phyloP scores from a whole-genome alignment of 2,888 invertebrate genomes.

The Drosophila trichaetosa region DNA sequence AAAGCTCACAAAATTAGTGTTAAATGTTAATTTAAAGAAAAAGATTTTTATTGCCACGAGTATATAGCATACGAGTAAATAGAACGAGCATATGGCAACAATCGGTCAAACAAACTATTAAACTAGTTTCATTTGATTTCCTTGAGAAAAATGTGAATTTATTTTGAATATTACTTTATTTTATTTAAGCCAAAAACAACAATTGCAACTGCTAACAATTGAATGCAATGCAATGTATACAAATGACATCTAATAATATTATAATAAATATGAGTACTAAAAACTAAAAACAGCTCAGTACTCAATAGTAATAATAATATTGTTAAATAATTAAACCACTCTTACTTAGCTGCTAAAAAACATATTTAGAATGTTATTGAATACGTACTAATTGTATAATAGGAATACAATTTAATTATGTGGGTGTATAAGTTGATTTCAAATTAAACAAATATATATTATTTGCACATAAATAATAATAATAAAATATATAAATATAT shows the following conservation, averaged over 20 bases:
- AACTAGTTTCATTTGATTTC: background rate
- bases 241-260: conserved; percentile 1
- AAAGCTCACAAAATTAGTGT: too few relatives aligned
- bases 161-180: conserved; percentile 1
- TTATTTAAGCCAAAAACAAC: conserved; percentile 10
- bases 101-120: background rate
- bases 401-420: background rate
- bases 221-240: background rate
- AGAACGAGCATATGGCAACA: background rate
- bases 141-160: background rate
- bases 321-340: background rate
- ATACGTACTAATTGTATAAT: background rate
- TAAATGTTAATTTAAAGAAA: background rate
- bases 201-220: background rate
- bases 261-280: conserved; percentile 2
- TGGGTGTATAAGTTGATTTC: background rate
- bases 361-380: background rate
- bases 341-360: background rate
- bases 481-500: conserved; percentile 4
- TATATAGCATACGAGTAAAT: too few relatives aligned
- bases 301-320: background rate
- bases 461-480: conserved; percentile 5
- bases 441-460: background rate
- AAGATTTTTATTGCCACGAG: background rate
- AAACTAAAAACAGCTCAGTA: background rate